Percentiles rank a stretch among this genome's conserved stretches.
These are phyloP conservation scores for Drosophila anomalata DNA, from an alignment of 2,888 invertebrate genomes.

Conservation along the genomic window DNA sequence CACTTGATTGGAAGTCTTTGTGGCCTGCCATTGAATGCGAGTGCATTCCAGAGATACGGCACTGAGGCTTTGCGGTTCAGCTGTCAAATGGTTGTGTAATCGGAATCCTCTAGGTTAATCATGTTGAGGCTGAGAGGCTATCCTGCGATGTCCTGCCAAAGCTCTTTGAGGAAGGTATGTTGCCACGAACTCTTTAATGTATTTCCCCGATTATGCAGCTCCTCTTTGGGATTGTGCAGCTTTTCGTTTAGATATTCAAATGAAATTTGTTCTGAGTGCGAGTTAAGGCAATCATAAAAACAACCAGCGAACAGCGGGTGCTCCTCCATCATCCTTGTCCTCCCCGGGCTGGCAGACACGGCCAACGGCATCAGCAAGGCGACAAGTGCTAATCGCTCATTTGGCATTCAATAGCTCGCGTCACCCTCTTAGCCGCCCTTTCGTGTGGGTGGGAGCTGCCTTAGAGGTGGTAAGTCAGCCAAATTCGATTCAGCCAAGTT, in stretches of 20 bases:
- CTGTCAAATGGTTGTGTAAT: slow-evolving; percentile 11
- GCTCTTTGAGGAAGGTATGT: background rate
- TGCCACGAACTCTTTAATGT: slow-evolving; percentile 29
- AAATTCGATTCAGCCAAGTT: slow-evolving; percentile 56
- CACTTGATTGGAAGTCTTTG: slow-evolving; percentile 28
- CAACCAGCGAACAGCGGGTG: slow-evolving; percentile 8
- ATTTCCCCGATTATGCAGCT: slow-evolving; percentile 11
- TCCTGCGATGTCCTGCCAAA: background rate
- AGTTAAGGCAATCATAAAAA: slow-evolving; percentile 48
- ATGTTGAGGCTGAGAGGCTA: background rate
- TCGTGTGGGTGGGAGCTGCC: background rate
- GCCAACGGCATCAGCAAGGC: slow-evolving; percentile 40
- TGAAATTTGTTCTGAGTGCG: slow-evolving; percentile 51
- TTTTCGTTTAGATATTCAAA: slow-evolving; percentile 53
- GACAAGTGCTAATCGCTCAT: slow-evolving; percentile 65
- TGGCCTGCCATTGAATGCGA: slow-evolving; percentile 15
- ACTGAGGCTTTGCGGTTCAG: slow-evolving; percentile 25
- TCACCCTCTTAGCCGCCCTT: background rate
- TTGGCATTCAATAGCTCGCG: slow-evolving; percentile 61
- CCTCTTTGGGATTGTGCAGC: slow-evolving; percentile 6
- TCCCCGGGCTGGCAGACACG: slow-evolving; percentile 37
- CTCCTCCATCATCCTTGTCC: slow-evolving; percentile 16
- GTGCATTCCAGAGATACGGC: slow-evolving; percentile 22
- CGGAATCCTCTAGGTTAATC: background rate
- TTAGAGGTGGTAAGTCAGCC: background rate